phyloP scores from a whole-genome alignment of 2,797 vertebrate genomes.

The Micrastur ruficollis region DNA sequence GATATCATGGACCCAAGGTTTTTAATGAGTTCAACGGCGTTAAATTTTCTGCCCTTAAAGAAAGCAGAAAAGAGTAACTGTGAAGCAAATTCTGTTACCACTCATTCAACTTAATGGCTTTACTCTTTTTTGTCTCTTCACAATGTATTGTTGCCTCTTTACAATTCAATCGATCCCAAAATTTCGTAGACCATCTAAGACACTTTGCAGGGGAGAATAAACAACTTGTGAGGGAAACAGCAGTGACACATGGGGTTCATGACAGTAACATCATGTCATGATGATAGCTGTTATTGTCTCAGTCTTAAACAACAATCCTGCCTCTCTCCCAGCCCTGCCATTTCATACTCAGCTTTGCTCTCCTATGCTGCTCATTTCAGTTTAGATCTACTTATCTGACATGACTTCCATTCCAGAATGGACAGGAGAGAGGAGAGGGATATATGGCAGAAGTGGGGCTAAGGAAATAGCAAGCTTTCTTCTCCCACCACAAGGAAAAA shows the following conservation, averaged over 20 bases:
- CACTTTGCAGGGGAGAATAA: not conserved
- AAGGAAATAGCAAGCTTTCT: not conserved
- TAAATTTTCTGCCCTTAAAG: slow-evolving; percentile 83
- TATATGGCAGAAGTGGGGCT: not conserved
- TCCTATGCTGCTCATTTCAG: not conserved
- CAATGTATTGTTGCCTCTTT: not conserved
- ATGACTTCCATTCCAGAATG: not conserved
- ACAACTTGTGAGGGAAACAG: not conserved
- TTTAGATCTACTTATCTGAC: not conserved
- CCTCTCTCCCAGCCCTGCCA: not conserved
- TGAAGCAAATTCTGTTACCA: not conserved
- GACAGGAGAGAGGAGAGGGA: not conserved
- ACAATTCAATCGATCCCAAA: not conserved
- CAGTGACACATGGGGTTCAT: not conserved
- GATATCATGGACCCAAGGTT: slow-evolving; percentile 84
- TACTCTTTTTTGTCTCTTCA: not conserved
- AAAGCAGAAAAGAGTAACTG: not conserved
- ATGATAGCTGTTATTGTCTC: not conserved
- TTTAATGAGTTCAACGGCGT: slow-evolving; percentile 77
- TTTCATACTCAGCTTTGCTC: not conserved
- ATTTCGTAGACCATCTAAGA: not conserved
- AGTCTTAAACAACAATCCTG: not conserved
- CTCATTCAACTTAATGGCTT: not conserved
- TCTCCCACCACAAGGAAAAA: not conserved
- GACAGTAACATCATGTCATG: not conserved